These are phyloP conservation scores for Oncorhynchus kisutch DNA, from an alignment of 2,113 vertebrate genomes.

Conservation along the genomic window DNA sequence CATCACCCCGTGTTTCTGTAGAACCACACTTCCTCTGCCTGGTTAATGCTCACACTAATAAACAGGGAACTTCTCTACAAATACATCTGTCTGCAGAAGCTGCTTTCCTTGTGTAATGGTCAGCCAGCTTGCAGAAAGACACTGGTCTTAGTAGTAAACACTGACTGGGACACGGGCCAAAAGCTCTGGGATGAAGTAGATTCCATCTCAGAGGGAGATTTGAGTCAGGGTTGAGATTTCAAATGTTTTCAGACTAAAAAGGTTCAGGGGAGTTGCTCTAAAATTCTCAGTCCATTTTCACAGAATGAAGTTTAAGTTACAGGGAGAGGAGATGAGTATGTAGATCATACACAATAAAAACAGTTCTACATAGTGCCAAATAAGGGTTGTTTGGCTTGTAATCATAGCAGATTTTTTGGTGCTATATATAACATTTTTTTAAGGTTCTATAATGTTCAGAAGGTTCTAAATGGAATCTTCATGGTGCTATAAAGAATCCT, in stretches of 20 bases:
- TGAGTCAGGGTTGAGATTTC: not conserved
- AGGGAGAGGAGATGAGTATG: not conserved
- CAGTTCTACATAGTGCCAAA: no score
- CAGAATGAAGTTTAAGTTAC: not conserved
- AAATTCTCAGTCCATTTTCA: not conserved
- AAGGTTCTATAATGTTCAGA: no score
- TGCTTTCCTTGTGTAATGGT: not conserved
- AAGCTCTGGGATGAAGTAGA: conserved; percentile 14
- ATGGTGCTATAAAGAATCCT: no score
- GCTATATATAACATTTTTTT: no score
- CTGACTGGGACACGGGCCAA: conserved; percentile 16
- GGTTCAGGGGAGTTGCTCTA: not conserved
- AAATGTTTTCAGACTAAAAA: conserved; percentile 19
- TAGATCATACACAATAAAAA: no score
- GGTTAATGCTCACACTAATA: conserved; percentile 18
- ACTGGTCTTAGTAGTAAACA: not conserved
- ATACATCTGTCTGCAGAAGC: not conserved
- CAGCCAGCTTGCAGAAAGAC: not conserved
- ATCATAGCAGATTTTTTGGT: no score
- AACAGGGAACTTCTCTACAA: not conserved
- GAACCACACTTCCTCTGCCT: conserved; percentile 15
- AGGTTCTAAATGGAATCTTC: no score
- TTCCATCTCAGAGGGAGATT: conserved; percentile 22
- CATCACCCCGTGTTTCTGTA: not conserved
- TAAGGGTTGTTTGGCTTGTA: no score